Evolutionary conservation across 2,113 vertebrate genomes (phyloP).

Genomic region (Argyrosomus japonicus): DNA sequence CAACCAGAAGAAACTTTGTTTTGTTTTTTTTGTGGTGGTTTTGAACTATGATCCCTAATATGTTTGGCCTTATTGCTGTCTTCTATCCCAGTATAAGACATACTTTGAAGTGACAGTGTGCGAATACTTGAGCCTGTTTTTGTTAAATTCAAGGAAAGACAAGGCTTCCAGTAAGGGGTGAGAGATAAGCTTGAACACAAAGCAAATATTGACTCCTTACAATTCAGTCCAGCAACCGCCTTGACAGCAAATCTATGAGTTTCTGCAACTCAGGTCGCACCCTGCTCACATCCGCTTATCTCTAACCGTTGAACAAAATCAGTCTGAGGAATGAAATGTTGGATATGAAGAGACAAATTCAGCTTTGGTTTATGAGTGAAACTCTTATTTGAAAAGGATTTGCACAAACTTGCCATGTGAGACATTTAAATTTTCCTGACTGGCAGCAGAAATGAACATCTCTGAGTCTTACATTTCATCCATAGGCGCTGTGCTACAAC

Average conservation of each 20-base stretch:
- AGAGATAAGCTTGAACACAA: conserved; percentile 12
- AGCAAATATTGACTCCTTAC: conserved; percentile 30
- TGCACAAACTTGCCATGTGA: background rate
- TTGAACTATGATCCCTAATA: background rate
- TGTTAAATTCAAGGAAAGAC: background rate
- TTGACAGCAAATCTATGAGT: conserved; percentile 51
- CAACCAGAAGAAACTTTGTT: background rate
- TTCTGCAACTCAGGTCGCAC: background rate
- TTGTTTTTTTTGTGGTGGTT: background rate
- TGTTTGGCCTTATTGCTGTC: background rate
- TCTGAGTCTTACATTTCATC: background rate
- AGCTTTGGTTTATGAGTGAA: background rate
- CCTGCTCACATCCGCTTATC: conserved; percentile 3
- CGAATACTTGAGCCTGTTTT: background rate
- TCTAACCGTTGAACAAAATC: background rate
- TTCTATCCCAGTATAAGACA: background rate
- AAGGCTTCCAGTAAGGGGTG: conserved; percentile 5
- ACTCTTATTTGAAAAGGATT: conserved; percentile 3
- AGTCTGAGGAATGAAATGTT: background rate
- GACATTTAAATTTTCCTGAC: background rate
- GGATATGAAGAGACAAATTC: background rate
- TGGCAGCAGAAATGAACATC: background rate
- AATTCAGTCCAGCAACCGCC: conserved; percentile 5
- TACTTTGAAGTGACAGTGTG: background rate
- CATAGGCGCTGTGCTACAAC: background rate